Conservation (phyloP, 2,888 invertebrate genomes). For the Agrotis exclamationis region DNA sequence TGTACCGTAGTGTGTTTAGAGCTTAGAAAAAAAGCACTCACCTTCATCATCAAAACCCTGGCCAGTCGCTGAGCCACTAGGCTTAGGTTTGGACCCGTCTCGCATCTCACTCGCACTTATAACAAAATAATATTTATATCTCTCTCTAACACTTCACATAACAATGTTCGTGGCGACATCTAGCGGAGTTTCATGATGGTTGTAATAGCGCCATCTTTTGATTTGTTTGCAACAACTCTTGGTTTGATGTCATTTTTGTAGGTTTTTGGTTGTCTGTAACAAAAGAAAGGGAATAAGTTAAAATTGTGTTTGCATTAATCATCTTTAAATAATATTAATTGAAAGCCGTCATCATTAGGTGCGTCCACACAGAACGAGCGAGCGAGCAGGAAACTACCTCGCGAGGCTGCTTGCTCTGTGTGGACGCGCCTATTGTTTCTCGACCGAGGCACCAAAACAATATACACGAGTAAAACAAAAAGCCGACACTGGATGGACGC, state of each 20-base stretch:
- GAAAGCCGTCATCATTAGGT: too few relatives aligned
- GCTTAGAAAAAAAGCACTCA: constrained; percentile 55
- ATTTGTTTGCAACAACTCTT: constrained; percentile 30
- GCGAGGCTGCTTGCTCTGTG: too few relatives aligned
- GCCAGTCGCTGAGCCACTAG: constrained; percentile 83
- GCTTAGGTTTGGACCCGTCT: constrained; percentile 85
- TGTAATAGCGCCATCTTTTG: constrained; percentile 63
- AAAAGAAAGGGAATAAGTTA: constrained; percentile 20
- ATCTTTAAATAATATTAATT: too few relatives aligned
- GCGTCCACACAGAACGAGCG: too few relatives aligned
- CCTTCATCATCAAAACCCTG: constrained; percentile 84
- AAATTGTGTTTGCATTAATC: neutral
- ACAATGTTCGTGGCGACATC: constrained; percentile 66
- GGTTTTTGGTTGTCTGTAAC: constrained; percentile 45
- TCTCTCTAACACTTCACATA: constrained; percentile 68
- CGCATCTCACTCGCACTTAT: constrained; percentile 85
- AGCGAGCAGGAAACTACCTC: too few relatives aligned
- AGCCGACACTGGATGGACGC: too few relatives aligned
- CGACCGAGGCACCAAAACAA: too few relatives aligned
- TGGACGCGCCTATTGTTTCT: too few relatives aligned
- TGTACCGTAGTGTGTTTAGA: too few relatives aligned
- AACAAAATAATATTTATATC: constrained; percentile 72
- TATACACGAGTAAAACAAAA: too few relatives aligned
- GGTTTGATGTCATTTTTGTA: constrained; percentile 24
- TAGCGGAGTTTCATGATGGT: constrained; percentile 50